A percentile compares a stretch with the other conserved stretches of the same genome.
Evolutionary conservation across 1,140 invertebrate species (phyloP).

Genomic region (Scaptomyza hsui): DNA sequence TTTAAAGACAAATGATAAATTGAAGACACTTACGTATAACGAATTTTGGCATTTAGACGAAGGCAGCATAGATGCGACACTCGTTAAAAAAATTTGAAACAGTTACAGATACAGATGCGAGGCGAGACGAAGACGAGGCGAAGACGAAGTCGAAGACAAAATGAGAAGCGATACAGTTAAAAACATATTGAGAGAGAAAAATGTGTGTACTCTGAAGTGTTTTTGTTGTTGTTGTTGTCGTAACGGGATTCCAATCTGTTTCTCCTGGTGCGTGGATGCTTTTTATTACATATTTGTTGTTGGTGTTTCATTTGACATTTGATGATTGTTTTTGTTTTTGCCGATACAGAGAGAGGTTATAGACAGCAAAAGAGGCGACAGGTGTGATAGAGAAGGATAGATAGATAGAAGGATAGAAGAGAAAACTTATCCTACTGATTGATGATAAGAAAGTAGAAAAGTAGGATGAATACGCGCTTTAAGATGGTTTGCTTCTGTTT

Average conservation of each 20-base stretch:
- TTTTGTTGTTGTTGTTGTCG: neutral
- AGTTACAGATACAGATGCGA: slow-evolving; percentile 36
- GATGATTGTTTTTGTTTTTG: slow-evolving; percentile 1
- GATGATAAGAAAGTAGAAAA: slow-evolving; percentile 23
- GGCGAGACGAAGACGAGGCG: slow-evolving; percentile 23
- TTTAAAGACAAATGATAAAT: slow-evolving; percentile 14
- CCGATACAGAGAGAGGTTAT: slow-evolving; percentile 47
- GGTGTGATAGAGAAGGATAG: neutral
- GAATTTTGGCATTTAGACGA: slow-evolving; percentile 19
- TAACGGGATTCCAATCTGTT: neutral
- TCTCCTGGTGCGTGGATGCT: slow-evolving; percentile 10
- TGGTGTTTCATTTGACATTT: slow-evolving; percentile 22
- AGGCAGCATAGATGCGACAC: slow-evolving; percentile 10
- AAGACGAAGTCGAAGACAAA: slow-evolving; percentile 15
- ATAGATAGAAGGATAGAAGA: too few species aligned
- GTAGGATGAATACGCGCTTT: slow-evolving; percentile 38
- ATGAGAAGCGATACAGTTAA: slow-evolving; percentile 24
- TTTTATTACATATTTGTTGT: neutral
- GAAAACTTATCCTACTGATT: slow-evolving; percentile 46
- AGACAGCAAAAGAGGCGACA: slow-evolving; percentile 38
- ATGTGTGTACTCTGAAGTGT: slow-evolving; percentile 5
- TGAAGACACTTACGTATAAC: slow-evolving; percentile 44
- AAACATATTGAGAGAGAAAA: slow-evolving; percentile 12
- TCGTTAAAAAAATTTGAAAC: slow-evolving; percentile 11
- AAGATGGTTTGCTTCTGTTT: slow-evolving; percentile 1